Percentiles rank a stretch among this genome's conserved stretches.
Evolutionary conservation across 64 coral and sea anemone genomes (phyloP).

Genomic region (Acropora yongei): DNA sequence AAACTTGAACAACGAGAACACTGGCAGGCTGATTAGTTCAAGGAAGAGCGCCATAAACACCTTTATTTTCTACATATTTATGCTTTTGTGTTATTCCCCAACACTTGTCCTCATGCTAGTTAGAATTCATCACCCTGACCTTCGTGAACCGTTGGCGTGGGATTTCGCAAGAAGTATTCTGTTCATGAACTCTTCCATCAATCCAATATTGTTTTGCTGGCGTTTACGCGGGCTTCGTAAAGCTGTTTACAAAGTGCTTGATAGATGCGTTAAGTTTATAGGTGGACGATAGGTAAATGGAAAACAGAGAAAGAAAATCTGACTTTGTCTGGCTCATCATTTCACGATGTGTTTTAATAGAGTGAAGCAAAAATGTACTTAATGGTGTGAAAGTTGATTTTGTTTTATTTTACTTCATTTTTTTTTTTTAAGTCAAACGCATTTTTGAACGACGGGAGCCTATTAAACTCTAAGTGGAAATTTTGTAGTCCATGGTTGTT

Average conservation of each 20-base stretch:
- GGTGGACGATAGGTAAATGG: neutral
- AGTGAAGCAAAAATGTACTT: too few relatives aligned
- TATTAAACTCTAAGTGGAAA: too few relatives aligned
- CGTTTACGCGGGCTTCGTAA: conserved; percentile 4
- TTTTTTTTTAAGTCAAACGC: too few relatives aligned
- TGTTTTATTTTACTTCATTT: too few relatives aligned
- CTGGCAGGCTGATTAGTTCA: neutral
- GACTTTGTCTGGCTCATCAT: too few relatives aligned
- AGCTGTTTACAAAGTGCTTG: neutral
- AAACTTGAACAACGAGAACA: too few relatives aligned
- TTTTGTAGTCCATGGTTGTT: too few relatives aligned
- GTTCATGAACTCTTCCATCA: conserved; percentile 29
- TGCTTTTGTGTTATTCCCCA: conserved; percentile 9
- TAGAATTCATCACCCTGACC: neutral
- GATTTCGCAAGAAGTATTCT: neutral
- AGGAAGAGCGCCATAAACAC: neutral
- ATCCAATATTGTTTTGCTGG: conserved; percentile 26
- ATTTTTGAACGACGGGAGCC: too few relatives aligned
- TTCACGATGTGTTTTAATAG: too few relatives aligned
- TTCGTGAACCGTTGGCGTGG: neutral
- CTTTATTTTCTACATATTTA: conserved; percentile 12
- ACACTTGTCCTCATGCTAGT: neutral
- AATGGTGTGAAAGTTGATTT: too few relatives aligned
- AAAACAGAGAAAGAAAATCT: neutral
- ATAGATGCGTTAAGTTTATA: neutral